These are phyloP conservation scores for Drosophila algonquin DNA, from an alignment of 2,888 invertebrate genomes.

Conservation along the genomic window DNA sequence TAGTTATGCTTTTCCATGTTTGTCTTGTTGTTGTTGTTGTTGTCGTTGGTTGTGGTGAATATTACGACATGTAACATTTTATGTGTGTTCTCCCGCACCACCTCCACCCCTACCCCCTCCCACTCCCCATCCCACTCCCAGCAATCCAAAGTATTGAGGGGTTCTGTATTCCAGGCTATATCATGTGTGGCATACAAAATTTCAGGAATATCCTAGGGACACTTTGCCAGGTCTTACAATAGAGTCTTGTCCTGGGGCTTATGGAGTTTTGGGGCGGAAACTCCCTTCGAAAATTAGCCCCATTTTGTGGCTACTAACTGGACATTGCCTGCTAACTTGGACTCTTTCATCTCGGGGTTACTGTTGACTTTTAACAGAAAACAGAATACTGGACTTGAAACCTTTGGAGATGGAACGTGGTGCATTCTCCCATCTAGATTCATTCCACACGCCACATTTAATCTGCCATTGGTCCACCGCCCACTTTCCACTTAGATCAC, in stretches of 20 bases:
- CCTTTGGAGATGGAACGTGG: too few species aligned
- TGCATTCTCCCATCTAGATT: too few species aligned
- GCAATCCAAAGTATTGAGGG: background rate
- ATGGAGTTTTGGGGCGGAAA: background rate
- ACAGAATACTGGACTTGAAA: too few species aligned
- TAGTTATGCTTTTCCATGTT: constrained; percentile 27
- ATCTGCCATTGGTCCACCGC: background rate
- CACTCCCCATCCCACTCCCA: background rate
- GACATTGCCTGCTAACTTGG: background rate
- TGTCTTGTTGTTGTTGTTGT: constrained; percentile 21
- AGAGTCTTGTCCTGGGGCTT: too few species aligned
- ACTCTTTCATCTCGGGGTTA: background rate
- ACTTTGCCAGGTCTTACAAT: too few species aligned
- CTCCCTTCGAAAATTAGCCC: too few species aligned
- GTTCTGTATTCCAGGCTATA: background rate
- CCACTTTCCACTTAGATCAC: constrained; percentile 11
- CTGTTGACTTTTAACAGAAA: too few species aligned
- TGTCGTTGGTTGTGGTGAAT: constrained; percentile 60
- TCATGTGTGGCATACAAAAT: too few species aligned
- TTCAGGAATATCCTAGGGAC: background rate
- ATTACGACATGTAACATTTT: constrained; percentile 71
- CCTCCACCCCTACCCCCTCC: too few species aligned
- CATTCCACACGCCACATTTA: background rate
- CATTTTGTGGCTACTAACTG: too few species aligned
- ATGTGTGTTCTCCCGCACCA: constrained; percentile 26